Base-by-base conservation (phyloP, 2,797 vertebrate genomes). In the Macropus fuliginosus region DNA sequence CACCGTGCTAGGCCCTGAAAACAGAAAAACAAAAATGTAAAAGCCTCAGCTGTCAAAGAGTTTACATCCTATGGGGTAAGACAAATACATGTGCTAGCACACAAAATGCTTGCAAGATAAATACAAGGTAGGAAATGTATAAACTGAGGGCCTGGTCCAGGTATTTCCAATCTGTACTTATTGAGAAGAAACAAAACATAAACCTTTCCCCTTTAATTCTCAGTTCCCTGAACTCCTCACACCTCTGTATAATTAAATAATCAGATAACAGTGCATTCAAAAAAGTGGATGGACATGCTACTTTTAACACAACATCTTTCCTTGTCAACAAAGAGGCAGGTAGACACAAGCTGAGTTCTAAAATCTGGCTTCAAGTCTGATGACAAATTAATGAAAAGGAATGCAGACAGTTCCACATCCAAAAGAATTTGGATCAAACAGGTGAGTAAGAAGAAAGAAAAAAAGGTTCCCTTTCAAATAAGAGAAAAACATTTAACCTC, bases 401-500 rank as follows among this genome's bases (percentile, higher is more conserved):
- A 97, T 94, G 95, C 62, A 91, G 96, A 56, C 28, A 97, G 98
- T 93, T 1, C 34, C 92, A 94, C 29, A 59, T 93, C 91, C 93
- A 94, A 95, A 94, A 97, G 95, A 95, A 91, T 0, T 50, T 93
- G 95, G 54, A 94, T 97, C 54, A 66, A 97, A 98, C 87, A 91
- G 92, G 95, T 97, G 97, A 24, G 27, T 54, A 56, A 9, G 55
- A 13, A 4, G 9, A 0, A 54, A 56, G 46, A 96, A 96, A 97
- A 55, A 97, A 56, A 93, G 97, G 97, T 98, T 96, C 97, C 93
- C 95, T 96, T 92, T 0, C 54, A 98, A 97, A 95, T 94, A 92
- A 97, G 96, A 97, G 97, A 97, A 97, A 96, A 97, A 97, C 97
- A 91, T 97, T 98, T 98, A 98, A 98, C 98, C 97, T 98, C 93